Percentiles rank a stretch among this genome's conserved stretches.
Evolutionary conservation across 1,140 invertebrate genomes (phyloP).

Genomic region (Dinoponera quadriceps): DNA sequence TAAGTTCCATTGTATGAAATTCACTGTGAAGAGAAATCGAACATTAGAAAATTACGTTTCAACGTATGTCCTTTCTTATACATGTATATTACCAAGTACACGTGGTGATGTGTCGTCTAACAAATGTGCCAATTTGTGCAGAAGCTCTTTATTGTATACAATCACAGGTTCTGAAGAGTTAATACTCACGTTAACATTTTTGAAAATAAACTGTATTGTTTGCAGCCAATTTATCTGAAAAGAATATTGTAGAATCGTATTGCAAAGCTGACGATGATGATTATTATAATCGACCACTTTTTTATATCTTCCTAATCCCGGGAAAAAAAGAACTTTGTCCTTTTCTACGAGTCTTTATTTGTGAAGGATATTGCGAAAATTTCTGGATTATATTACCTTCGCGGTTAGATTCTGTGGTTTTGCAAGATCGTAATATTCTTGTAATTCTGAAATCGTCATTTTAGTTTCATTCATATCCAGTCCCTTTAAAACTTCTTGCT

Average conservation of each 20-base stretch:
- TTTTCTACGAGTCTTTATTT: not conserved
- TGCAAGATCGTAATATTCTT: constrained; percentile 27
- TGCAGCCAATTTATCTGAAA: constrained; percentile 56
- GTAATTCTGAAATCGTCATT: constrained; percentile 48
- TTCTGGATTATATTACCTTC: constrained; percentile 3
- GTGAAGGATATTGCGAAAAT: not conserved
- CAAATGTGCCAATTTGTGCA: constrained; percentile 20
- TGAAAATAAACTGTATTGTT: not conserved
- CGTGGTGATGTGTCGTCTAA: constrained; percentile 29
- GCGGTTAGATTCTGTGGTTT: not conserved
- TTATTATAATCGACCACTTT: no score
- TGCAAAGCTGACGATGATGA: not conserved
- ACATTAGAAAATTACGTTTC: not conserved
- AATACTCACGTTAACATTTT: constrained; percentile 9
- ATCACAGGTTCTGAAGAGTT: constrained; percentile 28
- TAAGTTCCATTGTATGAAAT: constrained; percentile 71
- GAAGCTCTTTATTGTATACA: constrained; percentile 18
- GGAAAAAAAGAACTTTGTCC: not conserved
- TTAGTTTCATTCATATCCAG: not conserved
- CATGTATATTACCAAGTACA: constrained; percentile 28
- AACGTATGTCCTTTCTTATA: not conserved
- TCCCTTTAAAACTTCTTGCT: not conserved
- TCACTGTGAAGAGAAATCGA: constrained; percentile 51
- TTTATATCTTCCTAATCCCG: no score
- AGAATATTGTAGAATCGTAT: not conserved